Conservation (phyloP, 2,113 vertebrate species). For the Malurus elegans region DNA sequence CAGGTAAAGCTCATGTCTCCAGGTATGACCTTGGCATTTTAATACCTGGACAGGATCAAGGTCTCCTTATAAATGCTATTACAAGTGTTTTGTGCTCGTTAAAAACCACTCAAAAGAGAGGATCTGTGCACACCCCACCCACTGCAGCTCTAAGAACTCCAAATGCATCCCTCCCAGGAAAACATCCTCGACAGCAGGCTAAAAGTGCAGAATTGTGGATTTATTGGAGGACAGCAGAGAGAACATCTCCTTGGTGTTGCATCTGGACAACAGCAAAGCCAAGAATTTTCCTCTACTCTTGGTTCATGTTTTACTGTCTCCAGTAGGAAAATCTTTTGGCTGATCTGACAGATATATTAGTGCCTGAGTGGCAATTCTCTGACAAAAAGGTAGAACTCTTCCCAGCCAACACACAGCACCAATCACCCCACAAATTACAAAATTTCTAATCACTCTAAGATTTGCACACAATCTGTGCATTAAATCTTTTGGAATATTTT, state of each 20-base stretch:
- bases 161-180: not conserved
- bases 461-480: not conserved
- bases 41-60: not conserved
- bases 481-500: not conserved
- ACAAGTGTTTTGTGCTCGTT: not conserved
- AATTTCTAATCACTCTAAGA: not conserved
- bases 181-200: not conserved
- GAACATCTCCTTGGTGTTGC: not conserved
- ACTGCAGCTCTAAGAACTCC: not conserved
- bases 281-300: not conserved
- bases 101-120: not conserved
- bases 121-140: rapidly evolving
- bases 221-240: not conserved
- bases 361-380: not conserved
- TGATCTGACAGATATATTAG: not conserved
- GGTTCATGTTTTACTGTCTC: not conserved
- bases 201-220: not conserved
- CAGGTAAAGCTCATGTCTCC: not conserved
- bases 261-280: not conserved
- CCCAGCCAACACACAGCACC: not conserved
- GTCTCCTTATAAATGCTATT: not conserved
- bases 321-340: not conserved
- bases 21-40: not conserved
- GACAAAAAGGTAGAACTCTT: not conserved
- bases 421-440: not conserved